Percentiles rank a stretch among this genome's conserved stretches.
Evolutionary conservation across 2,113 vertebrate genomes (phyloP).

Genomic region (Dicerorhinus sumatrensis): DNA sequence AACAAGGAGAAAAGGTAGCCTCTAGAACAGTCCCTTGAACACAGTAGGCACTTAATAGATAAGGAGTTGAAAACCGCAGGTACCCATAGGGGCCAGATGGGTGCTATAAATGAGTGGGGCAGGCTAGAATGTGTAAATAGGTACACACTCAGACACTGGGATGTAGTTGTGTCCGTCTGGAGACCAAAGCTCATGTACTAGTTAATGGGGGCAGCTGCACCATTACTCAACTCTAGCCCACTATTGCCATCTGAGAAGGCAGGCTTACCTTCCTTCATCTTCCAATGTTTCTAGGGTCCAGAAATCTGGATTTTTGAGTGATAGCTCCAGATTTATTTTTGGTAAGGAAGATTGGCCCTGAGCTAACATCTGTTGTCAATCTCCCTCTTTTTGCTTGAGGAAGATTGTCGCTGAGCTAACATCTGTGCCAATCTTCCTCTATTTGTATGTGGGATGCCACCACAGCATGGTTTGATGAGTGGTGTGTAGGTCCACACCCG

Average conservation of each 20-base stretch:
- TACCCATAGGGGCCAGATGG: not conserved
- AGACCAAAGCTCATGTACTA: not conserved
- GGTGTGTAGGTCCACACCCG: too few species aligned
- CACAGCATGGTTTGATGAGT: too few species aligned
- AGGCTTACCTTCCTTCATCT: not conserved
- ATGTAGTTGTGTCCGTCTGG: not conserved
- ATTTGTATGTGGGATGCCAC: too few species aligned
- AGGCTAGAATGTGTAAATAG: not conserved
- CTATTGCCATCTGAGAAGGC: not conserved
- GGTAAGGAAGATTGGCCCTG: too few species aligned
- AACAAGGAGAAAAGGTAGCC: not conserved
- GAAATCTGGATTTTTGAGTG: not conserved
- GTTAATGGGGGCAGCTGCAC: not conserved
- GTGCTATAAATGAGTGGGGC: too few species aligned
- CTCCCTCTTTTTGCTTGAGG: too few species aligned
- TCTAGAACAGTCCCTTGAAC: not conserved
- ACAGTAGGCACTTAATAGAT: not conserved
- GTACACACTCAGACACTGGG: not conserved
- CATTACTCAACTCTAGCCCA: not conserved
- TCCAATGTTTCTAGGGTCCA: not conserved
- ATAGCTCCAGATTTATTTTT: not conserved
- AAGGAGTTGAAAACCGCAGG: not conserved
- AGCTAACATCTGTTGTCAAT: too few species aligned
- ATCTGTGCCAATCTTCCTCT: too few species aligned
- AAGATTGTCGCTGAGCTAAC: too few species aligned